A percentile compares a stretch with the other conserved stretches of the same genome.
These are phyloP conservation scores for Acleris cristana DNA, from an alignment of 2,888 invertebrate species.

Conservation along the genomic window DNA sequence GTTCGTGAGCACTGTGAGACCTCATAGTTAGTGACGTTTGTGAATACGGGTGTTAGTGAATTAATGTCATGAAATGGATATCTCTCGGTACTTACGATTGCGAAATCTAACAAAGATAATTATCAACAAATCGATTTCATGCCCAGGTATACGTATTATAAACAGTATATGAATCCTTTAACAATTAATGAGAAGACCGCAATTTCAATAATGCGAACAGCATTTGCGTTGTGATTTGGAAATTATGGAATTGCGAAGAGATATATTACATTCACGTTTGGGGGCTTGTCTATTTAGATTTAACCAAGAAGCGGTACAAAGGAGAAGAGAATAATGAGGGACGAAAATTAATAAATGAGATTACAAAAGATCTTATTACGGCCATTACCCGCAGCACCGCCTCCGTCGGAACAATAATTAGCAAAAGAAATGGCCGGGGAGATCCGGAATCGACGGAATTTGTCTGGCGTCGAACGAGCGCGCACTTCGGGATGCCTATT, in stretches of 20 bases:
- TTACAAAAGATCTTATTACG: constrained; percentile 76
- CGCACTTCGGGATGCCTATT: constrained; percentile 41
- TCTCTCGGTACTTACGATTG: constrained; percentile 1
- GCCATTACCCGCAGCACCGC: constrained; percentile 65
- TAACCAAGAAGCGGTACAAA: constrained; percentile 52
- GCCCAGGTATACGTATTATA: constrained; percentile 1
- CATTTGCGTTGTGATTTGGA: constrained; percentile 48
- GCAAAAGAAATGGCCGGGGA: constrained; percentile 59
- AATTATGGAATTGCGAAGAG: constrained; percentile 47
- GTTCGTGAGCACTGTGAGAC: no score
- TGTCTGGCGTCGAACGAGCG: constrained; percentile 44
- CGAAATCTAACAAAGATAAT: constrained; percentile 5
- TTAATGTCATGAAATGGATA: neutral
- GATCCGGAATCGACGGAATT: constrained; percentile 47
- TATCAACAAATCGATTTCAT: constrained; percentile 21
- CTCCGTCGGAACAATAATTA: constrained; percentile 67
- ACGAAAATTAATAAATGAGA: constrained; percentile 66
- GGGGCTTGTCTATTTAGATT: constrained; percentile 58
- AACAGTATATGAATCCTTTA: constrained; percentile 8
- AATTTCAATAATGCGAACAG: constrained; percentile 42
- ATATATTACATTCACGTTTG: constrained; percentile 49
- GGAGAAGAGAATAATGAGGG: constrained; percentile 58
- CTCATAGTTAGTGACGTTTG: no score
- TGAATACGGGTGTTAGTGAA: no score
- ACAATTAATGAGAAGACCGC: constrained; percentile 26